Evolutionary conservation across 2,888 invertebrate species (phyloP).

Genomic region (Orchesellides sinensis): DNA sequence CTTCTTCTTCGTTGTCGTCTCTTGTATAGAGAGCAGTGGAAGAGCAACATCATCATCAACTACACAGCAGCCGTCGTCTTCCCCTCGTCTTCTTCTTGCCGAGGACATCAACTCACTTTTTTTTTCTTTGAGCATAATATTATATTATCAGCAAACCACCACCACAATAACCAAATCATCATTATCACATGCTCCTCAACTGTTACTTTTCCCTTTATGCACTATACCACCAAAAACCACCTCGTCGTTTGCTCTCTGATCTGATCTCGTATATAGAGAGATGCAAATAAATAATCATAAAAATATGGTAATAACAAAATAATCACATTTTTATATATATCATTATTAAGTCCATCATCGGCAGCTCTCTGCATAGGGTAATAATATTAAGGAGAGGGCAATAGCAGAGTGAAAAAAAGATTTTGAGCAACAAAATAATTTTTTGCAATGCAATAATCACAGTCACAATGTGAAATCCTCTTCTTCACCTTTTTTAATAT

Average conservation of each 20-base stretch:
- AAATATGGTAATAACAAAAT: slow-evolving; percentile 27
- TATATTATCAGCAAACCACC: neutral
- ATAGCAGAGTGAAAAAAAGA: neutral
- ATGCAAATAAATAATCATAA: neutral
- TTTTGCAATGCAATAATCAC: neutral
- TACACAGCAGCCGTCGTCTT: slow-evolving; percentile 41
- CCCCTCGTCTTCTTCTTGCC: slow-evolving; percentile 50
- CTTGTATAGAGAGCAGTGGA: neutral
- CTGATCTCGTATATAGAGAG: slow-evolving; percentile 2
- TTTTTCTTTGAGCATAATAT: too few relatives aligned
- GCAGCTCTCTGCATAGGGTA: neutral
- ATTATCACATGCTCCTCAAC: neutral
- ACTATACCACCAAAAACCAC: neutral
- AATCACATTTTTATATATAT: slow-evolving; percentile 17
- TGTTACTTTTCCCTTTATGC: slow-evolving; percentile 38
- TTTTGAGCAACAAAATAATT: neutral
- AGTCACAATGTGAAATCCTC: slow-evolving; percentile 45
- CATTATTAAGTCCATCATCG: neutral
- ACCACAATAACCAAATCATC: slow-evolving; percentile 6
- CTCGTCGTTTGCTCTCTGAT: neutral
- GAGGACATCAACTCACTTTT: slow-evolving; percentile 63
- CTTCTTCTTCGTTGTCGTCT: neutral
- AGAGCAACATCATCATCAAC: slow-evolving; percentile 20
- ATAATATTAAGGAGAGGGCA: neutral
- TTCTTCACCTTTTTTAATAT: slow-evolving; percentile 8